Evolutionary conservation across 1,140 invertebrate species (phyloP).

Genomic region (Papilio dardanus): DNA sequence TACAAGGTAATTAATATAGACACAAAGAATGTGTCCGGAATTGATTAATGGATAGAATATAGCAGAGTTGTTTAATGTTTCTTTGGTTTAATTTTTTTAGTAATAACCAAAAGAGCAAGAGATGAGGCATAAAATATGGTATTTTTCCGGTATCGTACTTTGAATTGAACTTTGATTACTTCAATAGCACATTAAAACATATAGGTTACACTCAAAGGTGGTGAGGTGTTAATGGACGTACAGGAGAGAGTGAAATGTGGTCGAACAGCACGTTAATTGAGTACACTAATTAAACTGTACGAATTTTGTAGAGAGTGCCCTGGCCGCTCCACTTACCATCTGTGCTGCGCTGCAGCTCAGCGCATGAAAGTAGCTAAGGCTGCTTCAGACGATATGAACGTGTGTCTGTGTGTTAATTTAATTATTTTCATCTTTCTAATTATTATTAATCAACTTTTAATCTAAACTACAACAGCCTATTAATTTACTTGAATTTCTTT

Average conservation of each 20-base stretch:
- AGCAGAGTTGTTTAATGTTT: not conserved
- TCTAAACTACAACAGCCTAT: slow-evolving; percentile 2
- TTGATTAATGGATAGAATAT: not conserved
- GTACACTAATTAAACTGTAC: slow-evolving; percentile 67
- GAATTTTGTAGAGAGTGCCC: slow-evolving; percentile 76
- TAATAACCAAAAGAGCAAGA: too few species aligned
- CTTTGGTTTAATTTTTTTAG: too few species aligned
- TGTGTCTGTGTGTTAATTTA: slow-evolving; percentile 27
- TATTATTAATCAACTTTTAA: slow-evolving; percentile 45
- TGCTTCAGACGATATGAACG: slow-evolving; percentile 17
- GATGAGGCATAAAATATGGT: too few species aligned
- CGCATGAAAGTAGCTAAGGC: slow-evolving; percentile 63
- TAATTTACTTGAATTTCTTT: slow-evolving; percentile 3
- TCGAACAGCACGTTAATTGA: slow-evolving; percentile 67
- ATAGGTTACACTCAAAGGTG: not conserved
- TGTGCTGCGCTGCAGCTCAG: slow-evolving; percentile 70
- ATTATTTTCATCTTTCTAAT: slow-evolving; percentile 46
- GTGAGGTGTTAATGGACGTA: not conserved
- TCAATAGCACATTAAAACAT: not conserved
- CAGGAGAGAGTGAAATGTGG: slow-evolving; percentile 70
- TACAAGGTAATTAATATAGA: not conserved
- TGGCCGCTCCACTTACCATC: slow-evolving; percentile 76
- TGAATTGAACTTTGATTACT: slow-evolving; percentile 2
- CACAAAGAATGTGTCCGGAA: not conserved
- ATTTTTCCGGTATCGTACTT: not conserved